phyloP scores from a whole-genome alignment of 1,140 invertebrate genomes.

The Heliconius nattereri region DNA sequence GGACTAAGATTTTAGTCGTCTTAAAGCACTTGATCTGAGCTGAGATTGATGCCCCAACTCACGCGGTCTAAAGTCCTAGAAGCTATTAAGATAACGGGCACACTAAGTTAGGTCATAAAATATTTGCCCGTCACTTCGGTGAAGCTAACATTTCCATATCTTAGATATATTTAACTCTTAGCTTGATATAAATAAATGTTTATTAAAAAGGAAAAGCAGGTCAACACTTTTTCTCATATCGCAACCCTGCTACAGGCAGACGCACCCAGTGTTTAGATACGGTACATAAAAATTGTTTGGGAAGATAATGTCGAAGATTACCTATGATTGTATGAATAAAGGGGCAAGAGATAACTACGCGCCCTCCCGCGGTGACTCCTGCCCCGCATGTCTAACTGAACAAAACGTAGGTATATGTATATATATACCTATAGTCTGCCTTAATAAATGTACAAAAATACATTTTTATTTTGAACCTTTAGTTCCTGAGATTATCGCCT shows the following conservation, averaged over 20 bases:
- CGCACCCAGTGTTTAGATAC: neutral
- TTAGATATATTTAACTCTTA: neutral
- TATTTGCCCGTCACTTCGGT: neutral
- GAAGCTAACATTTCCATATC: neutral
- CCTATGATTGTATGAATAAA: conserved; percentile 3
- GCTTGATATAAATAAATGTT: neutral
- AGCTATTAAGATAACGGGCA: neutral
- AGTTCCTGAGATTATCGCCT: too few species aligned
- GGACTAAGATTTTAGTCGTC: neutral
- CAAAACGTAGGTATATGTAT: conserved; percentile 9
- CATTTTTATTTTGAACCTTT: too few species aligned
- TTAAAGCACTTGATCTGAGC: neutral
- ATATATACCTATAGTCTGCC: too few species aligned
- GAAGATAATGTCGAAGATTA: conserved; percentile 17
- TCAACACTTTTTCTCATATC: too few species aligned
- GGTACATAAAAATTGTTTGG: conserved; percentile 1
- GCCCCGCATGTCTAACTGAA: neutral
- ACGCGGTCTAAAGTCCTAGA: neutral
- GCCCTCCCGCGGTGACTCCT: neutral
- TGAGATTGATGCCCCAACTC: neutral
- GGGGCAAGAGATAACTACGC: conserved; percentile 21
- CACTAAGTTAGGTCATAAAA: neutral
- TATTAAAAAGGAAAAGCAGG: neutral
- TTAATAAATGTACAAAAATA: too few species aligned
- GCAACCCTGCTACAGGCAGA: too few species aligned